phyloP scores from a whole-genome alignment of 2,888 invertebrate genomes.

The Muschampia plurimacula region DNA sequence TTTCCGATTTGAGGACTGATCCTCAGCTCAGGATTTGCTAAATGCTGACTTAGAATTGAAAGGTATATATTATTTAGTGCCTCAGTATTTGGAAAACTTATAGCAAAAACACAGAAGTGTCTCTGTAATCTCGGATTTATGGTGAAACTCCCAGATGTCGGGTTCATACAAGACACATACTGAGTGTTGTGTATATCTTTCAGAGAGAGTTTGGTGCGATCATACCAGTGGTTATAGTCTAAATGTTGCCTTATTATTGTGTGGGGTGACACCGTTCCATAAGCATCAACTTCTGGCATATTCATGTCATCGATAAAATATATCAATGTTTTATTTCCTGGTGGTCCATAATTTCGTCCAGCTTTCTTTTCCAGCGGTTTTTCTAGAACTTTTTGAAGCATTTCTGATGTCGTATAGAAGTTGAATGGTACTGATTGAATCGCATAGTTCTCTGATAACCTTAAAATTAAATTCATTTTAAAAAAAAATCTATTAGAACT shows the following conservation, averaged over 20 bases:
- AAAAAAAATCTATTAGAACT: no score
- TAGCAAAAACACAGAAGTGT: slow-evolving; percentile 95
- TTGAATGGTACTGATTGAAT: slow-evolving; percentile 97
- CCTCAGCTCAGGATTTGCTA: slow-evolving; percentile 92
- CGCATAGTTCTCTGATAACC: slow-evolving; percentile 94
- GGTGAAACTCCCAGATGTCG: slow-evolving; percentile 98
- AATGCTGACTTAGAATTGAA: slow-evolving; percentile 94
- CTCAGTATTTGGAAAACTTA: slow-evolving; percentile 93
- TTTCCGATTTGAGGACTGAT: slow-evolving; percentile 90
- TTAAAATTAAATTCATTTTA: no score
- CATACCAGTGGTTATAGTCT: slow-evolving; percentile 97
- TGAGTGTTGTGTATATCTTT: slow-evolving; percentile 99
- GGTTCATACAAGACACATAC: slow-evolving; percentile 99
- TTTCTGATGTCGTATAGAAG: slow-evolving; percentile 97
- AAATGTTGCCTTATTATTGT: slow-evolving; percentile 97
- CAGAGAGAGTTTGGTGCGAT: slow-evolving; percentile 93
- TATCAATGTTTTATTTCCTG: slow-evolving; percentile 96
- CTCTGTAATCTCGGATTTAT: slow-evolving; percentile 97
- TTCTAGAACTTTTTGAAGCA: slow-evolving; percentile 96
- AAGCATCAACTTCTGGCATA: slow-evolving; percentile 96
- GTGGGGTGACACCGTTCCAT: slow-evolving; percentile 98
- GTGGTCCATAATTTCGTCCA: slow-evolving; percentile 97
- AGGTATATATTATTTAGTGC: slow-evolving; percentile 95
- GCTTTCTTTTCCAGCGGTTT: slow-evolving; percentile 98
- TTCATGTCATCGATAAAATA: slow-evolving; percentile 99